Evolutionary conservation across 2,888 invertebrate species (phyloP).

Genomic region (Heliconius ismenius): DNA sequence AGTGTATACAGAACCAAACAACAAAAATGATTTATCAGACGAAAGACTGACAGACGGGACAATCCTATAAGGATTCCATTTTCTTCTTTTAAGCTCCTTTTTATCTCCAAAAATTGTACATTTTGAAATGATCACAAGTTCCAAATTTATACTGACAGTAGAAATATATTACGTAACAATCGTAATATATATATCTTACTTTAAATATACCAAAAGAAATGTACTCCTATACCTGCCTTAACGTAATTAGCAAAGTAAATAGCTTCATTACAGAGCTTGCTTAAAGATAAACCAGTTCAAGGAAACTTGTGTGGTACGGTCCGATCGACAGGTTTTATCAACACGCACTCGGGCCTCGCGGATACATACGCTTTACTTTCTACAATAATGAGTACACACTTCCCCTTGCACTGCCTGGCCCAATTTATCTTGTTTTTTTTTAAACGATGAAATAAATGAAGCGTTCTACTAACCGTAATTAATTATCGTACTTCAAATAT

Average conservation of each 20-base stretch:
- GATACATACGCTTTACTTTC: constrained; percentile 79
- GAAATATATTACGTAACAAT: neutral
- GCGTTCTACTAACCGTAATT: constrained; percentile 20
- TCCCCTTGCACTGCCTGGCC: constrained; percentile 57
- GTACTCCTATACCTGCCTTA: neutral
- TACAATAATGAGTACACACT: constrained; percentile 70
- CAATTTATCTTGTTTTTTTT: constrained; percentile 23
- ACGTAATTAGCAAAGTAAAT: constrained; percentile 62
- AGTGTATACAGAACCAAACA: too few species aligned
- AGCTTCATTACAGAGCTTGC: constrained; percentile 66
- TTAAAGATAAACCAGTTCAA: constrained; percentile 68
- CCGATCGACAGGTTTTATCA: constrained; percentile 68
- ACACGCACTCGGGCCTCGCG: constrained; percentile 72
- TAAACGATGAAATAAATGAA: neutral
- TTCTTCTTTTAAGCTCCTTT: neutral
- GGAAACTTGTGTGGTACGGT: constrained; percentile 64
- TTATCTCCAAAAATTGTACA: neutral
- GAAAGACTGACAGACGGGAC: neutral
- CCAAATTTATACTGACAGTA: neutral
- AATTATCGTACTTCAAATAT: neutral
- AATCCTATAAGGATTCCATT: neutral
- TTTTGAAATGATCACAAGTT: neutral
- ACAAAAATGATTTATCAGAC: too few species aligned
- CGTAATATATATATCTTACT: neutral
- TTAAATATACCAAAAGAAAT: constrained; percentile 1